phyloP scores from a whole-genome alignment of 53 echinoderm and acorn worm species.

The Crossaster papposus region DNA sequence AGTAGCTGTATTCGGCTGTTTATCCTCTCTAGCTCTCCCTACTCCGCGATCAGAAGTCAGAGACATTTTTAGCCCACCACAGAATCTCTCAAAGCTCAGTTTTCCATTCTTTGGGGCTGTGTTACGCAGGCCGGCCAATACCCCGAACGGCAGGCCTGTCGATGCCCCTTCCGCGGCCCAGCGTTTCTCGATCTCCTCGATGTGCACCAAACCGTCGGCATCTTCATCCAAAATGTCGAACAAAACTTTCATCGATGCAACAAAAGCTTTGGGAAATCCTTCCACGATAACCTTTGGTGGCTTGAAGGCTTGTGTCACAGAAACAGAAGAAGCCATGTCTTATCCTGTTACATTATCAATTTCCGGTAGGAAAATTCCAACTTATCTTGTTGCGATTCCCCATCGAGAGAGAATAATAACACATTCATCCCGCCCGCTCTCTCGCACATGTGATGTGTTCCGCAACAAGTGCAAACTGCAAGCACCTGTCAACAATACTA shows the following conservation, averaged over 20 bases:
- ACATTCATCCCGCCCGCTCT: constrained; percentile 19
- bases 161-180: constrained; percentile 74
- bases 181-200: constrained; percentile 80
- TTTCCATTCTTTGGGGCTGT: constrained; percentile 81
- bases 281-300: constrained; percentile 14
- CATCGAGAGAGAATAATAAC: neutral
- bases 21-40: constrained; percentile 63
- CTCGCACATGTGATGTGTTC: constrained; percentile 25
- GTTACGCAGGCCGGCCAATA: constrained; percentile 75
- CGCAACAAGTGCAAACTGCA: neutral
- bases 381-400: neutral
- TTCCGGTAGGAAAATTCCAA: neutral
- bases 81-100: constrained; percentile 88
- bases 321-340: constrained; percentile 28
- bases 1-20: constrained; percentile 84
- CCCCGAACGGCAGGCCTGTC: constrained; percentile 76
- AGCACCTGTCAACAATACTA: constrained; percentile 5
- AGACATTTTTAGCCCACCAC: constrained; percentile 82
- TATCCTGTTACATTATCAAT: neutral
- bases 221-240: constrained; percentile 98
- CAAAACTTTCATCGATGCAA: constrained; percentile 87
- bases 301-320: neutral
- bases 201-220: constrained; percentile 75
- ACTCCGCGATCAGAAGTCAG: constrained; percentile 63
- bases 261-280: constrained; percentile 82